phyloP scores from a whole-genome alignment of 2,888 invertebrate species.

The Leistus spinibarbis region DNA sequence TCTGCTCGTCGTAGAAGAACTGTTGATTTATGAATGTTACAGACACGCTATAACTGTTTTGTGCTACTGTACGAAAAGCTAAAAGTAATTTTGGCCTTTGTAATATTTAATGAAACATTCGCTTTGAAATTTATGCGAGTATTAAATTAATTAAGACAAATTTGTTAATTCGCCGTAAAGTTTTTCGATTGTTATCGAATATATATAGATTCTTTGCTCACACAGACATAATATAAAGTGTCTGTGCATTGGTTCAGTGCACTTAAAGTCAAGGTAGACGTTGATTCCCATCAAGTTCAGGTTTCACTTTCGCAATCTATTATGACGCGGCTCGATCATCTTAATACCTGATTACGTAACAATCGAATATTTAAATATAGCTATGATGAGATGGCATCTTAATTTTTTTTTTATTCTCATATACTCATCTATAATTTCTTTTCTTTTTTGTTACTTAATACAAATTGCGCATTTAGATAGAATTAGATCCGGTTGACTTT shows the following conservation, averaged over 20 bases:
- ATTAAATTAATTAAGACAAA: background rate
- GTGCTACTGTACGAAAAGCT: too few species aligned
- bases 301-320: background rate
- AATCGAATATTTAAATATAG: constrained; percentile 18
- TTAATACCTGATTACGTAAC: constrained; percentile 3
- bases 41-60: too few species aligned
- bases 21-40: too few species aligned
- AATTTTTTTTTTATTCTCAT: background rate
- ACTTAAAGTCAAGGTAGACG: constrained; percentile 13
- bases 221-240: background rate
- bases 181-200: background rate
- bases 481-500: constrained; percentile 2
- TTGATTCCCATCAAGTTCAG: background rate
- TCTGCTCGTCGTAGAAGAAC: too few species aligned
- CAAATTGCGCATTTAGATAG: constrained; percentile 2
- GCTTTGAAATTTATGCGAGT: too few species aligned
- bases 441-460: background rate
- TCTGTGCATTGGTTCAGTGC: background rate
- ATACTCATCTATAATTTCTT: background rate
- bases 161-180: background rate
- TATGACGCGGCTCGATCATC: background rate
- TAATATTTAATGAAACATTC: background rate
- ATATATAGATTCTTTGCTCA: too few species aligned
- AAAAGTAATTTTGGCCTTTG: too few species aligned
- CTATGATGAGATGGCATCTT: background rate